Conservation (phyloP, 2,797 vertebrate species). For the Mastacembelus armatus region DNA sequence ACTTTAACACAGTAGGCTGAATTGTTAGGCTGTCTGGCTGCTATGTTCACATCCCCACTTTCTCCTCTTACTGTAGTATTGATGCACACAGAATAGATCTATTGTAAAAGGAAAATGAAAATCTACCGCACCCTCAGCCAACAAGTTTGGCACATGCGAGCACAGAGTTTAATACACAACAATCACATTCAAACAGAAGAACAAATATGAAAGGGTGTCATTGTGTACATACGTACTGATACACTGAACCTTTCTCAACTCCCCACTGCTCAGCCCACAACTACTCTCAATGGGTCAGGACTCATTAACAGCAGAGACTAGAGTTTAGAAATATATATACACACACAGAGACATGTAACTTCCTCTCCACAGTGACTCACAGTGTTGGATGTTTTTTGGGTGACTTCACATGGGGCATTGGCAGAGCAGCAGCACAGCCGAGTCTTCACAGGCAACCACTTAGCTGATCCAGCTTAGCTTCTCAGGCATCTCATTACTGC, state of each 20-base stretch:
- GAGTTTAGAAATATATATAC: slow-evolving; percentile 19
- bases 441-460: too few species aligned
- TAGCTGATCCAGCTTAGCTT: slow-evolving; percentile 81
- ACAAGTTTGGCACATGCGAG: slow-evolving; percentile 64
- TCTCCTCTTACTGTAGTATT: slow-evolving; percentile 34
- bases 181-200: slow-evolving; percentile 71
- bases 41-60: slow-evolving; percentile 14
- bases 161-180: slow-evolving; percentile 68
- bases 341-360: background rate
- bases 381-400: slow-evolving; percentile 30
- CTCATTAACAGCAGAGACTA: slow-evolving; percentile 24
- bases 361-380: slow-evolving; percentile 9
- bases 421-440: slow-evolving; percentile 45
- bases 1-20: slow-evolving; percentile 32
- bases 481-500: slow-evolving; percentile 68
- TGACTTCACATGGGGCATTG: slow-evolving; percentile 50
- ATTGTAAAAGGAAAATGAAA: slow-evolving; percentile 62
- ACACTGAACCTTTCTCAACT: slow-evolving; percentile 56
- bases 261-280: slow-evolving; percentile 57
- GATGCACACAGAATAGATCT: slow-evolving; percentile 42
- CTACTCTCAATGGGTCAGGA: slow-evolving; percentile 41
- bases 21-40: slow-evolving; percentile 43
- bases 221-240: slow-evolving; percentile 71
- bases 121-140: slow-evolving; percentile 59
- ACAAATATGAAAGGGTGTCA: slow-evolving; percentile 77